phyloP scores from a whole-genome alignment of 2,797 vertebrate genomes.

The Leptoclinus maculatus region DNA sequence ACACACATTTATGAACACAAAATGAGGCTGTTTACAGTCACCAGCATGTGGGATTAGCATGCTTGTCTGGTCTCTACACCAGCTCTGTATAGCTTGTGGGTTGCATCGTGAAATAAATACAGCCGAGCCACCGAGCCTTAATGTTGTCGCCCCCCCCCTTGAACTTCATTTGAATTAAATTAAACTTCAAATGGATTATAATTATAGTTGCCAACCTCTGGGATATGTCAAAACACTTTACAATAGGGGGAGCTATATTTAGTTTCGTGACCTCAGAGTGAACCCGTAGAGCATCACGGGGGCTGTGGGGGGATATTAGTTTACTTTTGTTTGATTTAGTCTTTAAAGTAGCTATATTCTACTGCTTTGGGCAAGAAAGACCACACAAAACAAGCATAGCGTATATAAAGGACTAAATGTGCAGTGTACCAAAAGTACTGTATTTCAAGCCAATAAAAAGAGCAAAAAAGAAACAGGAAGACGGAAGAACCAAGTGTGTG shows the following conservation, averaged over 20 bases:
- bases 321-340: background rate
- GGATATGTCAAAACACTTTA: slow-evolving; percentile 24
- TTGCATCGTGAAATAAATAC: slow-evolving; percentile 34
- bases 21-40: slow-evolving; percentile 23
- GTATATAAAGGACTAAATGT: slow-evolving; percentile 8
- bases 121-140: slow-evolving; percentile 43
- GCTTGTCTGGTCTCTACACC: slow-evolving; percentile 28
- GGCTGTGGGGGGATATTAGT: background rate
- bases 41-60: slow-evolving; percentile 14
- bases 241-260: background rate
- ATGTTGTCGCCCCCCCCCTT: background rate
- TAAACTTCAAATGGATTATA: slow-evolving; percentile 36
- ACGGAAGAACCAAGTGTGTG: slow-evolving; percentile 70
- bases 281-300: background rate
- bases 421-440: slow-evolving; percentile 5
- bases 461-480: slow-evolving; percentile 40
- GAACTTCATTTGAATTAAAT: slow-evolving; percentile 45
- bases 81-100: slow-evolving; percentile 26
- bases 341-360: background rate
- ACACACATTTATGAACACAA: slow-evolving; percentile 2
- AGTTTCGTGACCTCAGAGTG: background rate
- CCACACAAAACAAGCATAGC: background rate
- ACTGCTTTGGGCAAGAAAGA: background rate
- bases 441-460: slow-evolving; percentile 35
- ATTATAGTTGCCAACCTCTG: slow-evolving; percentile 34